These are phyloP conservation scores for Tapera naevia DNA, from an alignment of 2,797 vertebrate species.

Conservation along the genomic window DNA sequence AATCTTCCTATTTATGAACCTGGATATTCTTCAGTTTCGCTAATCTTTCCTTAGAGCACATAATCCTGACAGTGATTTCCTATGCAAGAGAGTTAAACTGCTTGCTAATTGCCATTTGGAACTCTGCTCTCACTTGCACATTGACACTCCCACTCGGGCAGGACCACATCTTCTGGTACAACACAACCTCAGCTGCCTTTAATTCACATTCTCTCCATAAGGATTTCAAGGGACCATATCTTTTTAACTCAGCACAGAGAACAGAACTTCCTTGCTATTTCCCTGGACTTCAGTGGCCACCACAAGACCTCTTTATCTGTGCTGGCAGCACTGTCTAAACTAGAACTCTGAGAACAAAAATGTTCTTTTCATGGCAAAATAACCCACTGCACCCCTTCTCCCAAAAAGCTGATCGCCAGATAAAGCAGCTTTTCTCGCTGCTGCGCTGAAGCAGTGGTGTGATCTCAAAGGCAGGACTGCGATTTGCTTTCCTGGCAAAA, in stretches of 20 bases:
- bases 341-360: too few species aligned
- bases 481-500: background rate
- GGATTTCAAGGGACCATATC: background rate
- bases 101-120: conserved; percentile 55
- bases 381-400: accelerated
- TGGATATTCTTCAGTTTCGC: conserved; percentile 42
- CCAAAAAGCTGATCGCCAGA: background rate
- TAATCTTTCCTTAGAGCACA: conserved; percentile 45
- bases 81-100: conserved; percentile 55
- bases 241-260: background rate
- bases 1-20: conserved; percentile 65
- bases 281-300: background rate
- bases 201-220: background rate
- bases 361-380: background rate
- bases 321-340: background rate
- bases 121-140: conserved; percentile 52
- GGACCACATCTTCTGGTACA: background rate
- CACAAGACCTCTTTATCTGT: accelerated
- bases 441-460: background rate
- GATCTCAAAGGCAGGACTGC: background rate
- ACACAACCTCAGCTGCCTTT: background rate
- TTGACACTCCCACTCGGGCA: conserved; percentile 42
- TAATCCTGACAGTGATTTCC: conserved; percentile 56
- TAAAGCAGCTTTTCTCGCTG: background rate
- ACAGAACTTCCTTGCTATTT: background rate